Evolutionary conservation across 2,113 vertebrate species (phyloP), one percentile per base, ranked within the genome.

Genomic region (Terrapene triunguis): DNA sequence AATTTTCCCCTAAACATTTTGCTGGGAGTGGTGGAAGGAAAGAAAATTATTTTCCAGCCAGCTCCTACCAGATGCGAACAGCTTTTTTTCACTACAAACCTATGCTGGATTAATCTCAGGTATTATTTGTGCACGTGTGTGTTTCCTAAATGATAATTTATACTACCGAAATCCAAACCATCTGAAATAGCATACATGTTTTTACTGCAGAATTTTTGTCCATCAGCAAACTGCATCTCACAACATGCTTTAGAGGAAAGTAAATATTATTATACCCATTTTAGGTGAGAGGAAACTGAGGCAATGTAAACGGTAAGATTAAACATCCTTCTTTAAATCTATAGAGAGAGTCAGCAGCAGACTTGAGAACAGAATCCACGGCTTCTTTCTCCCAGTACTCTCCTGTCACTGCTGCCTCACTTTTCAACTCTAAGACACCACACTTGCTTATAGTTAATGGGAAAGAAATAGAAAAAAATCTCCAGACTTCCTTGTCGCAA

Each of bases 11-110:
- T 48, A 38, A 62, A 62, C 5, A 17, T 65, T 65, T 65, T 65
- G n/a, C 62, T 14, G 6, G 57, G 1, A 1, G 27, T 59, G 57
- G 62, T n/a, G 32, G 32, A 65, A 17, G 59, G 59, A 47, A 50
- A 12, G 50, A 42, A 3, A 69, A 4, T 6, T 87, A 80, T 89
- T 55, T 1, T 16, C 0, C 5, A 5, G 2, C 2, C 11, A 0
- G 0, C 32, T 1, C 0, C 24, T 65, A 72, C 2, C 1, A 8
- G 24, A 62, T 16, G 1, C 1, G 78, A 86, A 4, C 0, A 21
- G 51, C n/a, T 65, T 55, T 10, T 82, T 4, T 59, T 90, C n/a
- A 16, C 5, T 53, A 79, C 29, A 24, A 17, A 12, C 48, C 2
- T 7, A 16, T 8, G 2, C 4, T 55, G 3, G 7, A 2, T 88